Conservation (phyloP, 2,113 vertebrate species). For the Barnardius zonarius region DNA sequence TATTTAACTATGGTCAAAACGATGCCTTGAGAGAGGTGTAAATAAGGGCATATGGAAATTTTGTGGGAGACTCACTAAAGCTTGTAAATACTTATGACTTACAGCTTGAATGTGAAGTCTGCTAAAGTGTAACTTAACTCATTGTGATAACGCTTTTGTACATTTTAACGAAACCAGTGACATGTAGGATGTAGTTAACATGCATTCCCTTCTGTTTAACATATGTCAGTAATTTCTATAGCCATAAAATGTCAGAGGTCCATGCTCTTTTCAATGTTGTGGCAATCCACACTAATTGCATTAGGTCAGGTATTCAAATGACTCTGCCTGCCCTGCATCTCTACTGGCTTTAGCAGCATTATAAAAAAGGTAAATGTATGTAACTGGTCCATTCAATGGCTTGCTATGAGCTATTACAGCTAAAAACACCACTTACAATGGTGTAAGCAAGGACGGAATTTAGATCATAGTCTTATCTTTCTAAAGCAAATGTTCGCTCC, state of each 20-base stretch:
- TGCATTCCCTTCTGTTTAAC: neutral
- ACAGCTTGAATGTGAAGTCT: conserved; percentile 29
- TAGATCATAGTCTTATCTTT: neutral
- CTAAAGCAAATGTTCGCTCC: neutral
- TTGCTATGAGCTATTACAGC: neutral
- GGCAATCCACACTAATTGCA: neutral
- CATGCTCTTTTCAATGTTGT: neutral
- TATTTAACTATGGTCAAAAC: conserved; percentile 77
- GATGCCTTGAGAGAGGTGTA: conserved; percentile 73
- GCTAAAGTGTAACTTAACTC: neutral
- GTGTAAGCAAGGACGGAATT: neutral
- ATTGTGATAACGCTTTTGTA: conserved; percentile 48
- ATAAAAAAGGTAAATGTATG: neutral
- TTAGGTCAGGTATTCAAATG: neutral
- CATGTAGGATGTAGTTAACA: neutral
- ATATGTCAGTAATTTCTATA: neutral
- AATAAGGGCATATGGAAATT: conserved; percentile 75
- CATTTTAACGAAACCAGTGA: neutral
- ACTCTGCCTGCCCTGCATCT: neutral
- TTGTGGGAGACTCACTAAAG: conserved; percentile 38
- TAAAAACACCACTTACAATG: neutral
- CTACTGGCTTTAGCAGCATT: neutral
- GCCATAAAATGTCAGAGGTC: neutral
- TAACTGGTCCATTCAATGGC: neutral
- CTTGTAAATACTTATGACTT: conserved; percentile 59